These are phyloP conservation scores for Micronycteris hirsuta DNA, from an alignment of 2,113 vertebrate genomes.

Conservation along the genomic window DNA sequence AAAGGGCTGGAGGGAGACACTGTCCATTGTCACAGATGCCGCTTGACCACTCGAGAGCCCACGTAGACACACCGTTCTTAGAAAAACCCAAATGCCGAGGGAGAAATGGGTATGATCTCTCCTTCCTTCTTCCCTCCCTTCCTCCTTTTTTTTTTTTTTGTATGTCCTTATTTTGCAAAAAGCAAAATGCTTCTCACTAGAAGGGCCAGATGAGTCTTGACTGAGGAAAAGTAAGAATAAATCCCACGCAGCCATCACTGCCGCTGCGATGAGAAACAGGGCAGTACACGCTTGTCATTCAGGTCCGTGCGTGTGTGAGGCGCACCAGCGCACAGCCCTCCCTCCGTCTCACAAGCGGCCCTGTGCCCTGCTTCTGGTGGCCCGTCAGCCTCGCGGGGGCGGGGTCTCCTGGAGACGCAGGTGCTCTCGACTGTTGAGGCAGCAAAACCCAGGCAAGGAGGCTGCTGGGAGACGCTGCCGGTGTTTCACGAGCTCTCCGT, in stretches of 20 bases:
- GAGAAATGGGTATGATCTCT: not conserved
- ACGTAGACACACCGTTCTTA: not conserved
- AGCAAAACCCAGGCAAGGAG: not conserved
- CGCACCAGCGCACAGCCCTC: not conserved
- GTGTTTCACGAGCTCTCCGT: not conserved
- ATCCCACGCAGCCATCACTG: not conserved
- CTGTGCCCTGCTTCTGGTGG: rapidly evolving
- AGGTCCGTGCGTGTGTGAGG: not conserved
- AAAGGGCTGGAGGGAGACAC: not conserved
- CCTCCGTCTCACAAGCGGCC: not conserved
- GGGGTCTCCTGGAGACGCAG: not conserved
- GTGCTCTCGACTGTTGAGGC: not conserved
- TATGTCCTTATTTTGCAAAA: conserved; percentile 40
- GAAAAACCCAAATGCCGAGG: not conserved
- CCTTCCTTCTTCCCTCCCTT: not conserved
- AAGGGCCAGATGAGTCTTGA: conserved; percentile 27
- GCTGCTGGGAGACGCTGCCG: not conserved
- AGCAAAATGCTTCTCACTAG: conserved; percentile 42
- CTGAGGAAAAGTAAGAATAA: not conserved
- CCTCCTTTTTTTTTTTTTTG: not conserved
- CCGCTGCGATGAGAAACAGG: not conserved
- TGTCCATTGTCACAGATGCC: not conserved
- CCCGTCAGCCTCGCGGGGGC: not conserved
- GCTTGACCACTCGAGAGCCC: not conserved
- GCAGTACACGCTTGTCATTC: not conserved